These are phyloP conservation scores for Diabrotica balteata DNA, from an alignment of 2,888 invertebrate genomes.

Conservation along the genomic window DNA sequence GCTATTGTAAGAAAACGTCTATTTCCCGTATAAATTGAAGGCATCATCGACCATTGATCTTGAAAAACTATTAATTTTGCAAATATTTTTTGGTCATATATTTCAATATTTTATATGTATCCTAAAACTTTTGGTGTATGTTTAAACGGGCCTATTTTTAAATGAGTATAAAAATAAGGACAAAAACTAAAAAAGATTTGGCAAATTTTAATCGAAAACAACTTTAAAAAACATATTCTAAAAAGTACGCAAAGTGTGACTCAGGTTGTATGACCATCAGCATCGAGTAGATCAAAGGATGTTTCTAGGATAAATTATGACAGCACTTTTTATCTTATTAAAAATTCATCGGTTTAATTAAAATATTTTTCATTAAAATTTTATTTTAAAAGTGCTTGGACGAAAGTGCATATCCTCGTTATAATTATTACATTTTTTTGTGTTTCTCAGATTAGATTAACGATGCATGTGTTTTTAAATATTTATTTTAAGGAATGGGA, in stretches of 20 bases:
- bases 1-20: too few species aligned
- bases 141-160: not conserved
- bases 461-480: too few species aligned
- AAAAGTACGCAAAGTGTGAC: not conserved
- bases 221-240: not conserved
- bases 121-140: not conserved
- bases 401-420: too few species aligned
- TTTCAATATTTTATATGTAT: not conserved
- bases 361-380: constrained; percentile 10
- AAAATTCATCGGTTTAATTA: constrained; percentile 10
- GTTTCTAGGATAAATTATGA: constrained; percentile 12
- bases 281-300: constrained; percentile 6
- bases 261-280: constrained; percentile 4
- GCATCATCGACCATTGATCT: too few species aligned
- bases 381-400: not conserved
- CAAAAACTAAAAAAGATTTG: not conserved
- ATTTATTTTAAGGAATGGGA: too few species aligned
- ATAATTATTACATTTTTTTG: too few species aligned
- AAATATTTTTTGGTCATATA: not conserved
- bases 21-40: too few species aligned
- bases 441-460: too few species aligned
- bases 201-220: not conserved
- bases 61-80: too few species aligned
- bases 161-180: constrained; percentile 1
- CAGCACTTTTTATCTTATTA: constrained; percentile 1